Base-by-base conservation (phyloP, 2,888 invertebrate species). In the Brachyopa scutellaris region DNA sequence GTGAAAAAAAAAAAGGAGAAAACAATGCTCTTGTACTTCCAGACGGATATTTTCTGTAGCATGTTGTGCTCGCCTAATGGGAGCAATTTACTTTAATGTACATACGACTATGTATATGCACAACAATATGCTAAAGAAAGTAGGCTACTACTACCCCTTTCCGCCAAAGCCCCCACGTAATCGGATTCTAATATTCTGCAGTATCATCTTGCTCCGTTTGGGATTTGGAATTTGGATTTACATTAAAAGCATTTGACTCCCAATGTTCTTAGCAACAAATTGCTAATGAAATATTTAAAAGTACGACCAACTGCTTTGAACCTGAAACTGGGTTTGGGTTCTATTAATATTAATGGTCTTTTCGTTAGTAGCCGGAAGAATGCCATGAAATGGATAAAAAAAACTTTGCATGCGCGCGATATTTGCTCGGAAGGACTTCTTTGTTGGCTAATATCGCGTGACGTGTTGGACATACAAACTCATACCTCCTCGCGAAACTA, bases 131-230 rank as follows among this genome's bases (percentile, higher is more conserved):
- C 33, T 62, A 29, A 26, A 38, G 55, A 76, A 80, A 64, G 49
- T 64, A 76, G 80, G 80, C 76, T 80, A 76, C 31, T 33, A 26
- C 19, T 45, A 13, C 23, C 5, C n/a, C 26, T 8, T n/a, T 31
- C 33, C 29, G 26, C 26, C 26, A 26, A 6, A 6, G 26, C 26
- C 26, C 6, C 6, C 11, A 23, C 8, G 19, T 69, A 74, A 74
- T 74, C 57, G 64, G 69, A 62, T 80, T 69, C 42, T 57, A 29
- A 76, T 80, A 76, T 64, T 76, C 62, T 49, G 64, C 62, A 45
- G 62, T 80, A 69, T 59, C 31, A 64, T 57, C 64, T 76, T 76
- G 40, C 57, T 51, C 21, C 7, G 47, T 33, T 49, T 26, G 42
- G 45, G 62, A 45, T 53, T 66, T 26, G 42, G 45, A 57, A 45